A percentile compares a stretch with the other conserved stretches of the same genome.
Evolutionary conservation across 2,797 vertebrate species (phyloP).

Genomic region (Fundulus diaphanus): DNA sequence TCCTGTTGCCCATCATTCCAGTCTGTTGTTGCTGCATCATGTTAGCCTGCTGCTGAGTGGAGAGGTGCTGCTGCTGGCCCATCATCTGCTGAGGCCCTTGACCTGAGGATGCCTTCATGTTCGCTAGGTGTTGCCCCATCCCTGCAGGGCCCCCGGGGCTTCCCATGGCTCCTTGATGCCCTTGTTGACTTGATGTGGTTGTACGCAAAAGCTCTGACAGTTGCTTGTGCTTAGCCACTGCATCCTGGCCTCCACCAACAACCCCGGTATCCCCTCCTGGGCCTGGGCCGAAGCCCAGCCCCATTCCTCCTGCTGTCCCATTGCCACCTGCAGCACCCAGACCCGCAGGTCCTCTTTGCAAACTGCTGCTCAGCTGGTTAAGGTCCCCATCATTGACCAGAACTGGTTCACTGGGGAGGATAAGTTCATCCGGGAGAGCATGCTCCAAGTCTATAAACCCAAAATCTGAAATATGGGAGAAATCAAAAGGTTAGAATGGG

Average conservation of each 20-base stretch:
- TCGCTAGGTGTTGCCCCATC: conserved; percentile 88
- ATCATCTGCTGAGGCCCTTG: conserved; percentile 87
- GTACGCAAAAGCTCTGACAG: conserved; percentile 94
- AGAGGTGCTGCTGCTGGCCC: conserved; percentile 81
- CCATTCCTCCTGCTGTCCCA: conserved; percentile 70
- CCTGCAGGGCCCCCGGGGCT: conserved; percentile 72
- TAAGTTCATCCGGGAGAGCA: conserved; percentile 97
- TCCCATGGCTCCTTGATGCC: conserved; percentile 79
- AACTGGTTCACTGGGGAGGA: conserved; percentile 91
- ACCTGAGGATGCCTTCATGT: conserved; percentile 92
- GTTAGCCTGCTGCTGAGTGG: conserved; percentile 80
- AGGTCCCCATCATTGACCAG: conserved; percentile 93
- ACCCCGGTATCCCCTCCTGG: conserved; percentile 72
- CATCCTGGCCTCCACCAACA: conserved; percentile 86
- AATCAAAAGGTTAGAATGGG: conserved; percentile 32
- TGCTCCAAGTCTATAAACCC: conserved; percentile 97
- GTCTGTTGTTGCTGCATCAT: conserved; percentile 83
- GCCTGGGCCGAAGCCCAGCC: conserved; percentile 72
- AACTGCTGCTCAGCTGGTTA: conserved; percentile 91
- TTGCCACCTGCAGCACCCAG: conserved; percentile 70
- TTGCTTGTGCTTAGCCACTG: conserved; percentile 98
- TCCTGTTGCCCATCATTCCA: conserved; percentile 88
- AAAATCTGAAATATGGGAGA: conserved; percentile 86
- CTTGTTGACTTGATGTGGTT: conserved; percentile 78
- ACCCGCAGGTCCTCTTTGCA: conserved; percentile 78